Percentiles rank a stretch among this genome's conserved stretches.
Conservation (phyloP, 2,888 invertebrate species). For the Nemoura dubitans region DNA sequence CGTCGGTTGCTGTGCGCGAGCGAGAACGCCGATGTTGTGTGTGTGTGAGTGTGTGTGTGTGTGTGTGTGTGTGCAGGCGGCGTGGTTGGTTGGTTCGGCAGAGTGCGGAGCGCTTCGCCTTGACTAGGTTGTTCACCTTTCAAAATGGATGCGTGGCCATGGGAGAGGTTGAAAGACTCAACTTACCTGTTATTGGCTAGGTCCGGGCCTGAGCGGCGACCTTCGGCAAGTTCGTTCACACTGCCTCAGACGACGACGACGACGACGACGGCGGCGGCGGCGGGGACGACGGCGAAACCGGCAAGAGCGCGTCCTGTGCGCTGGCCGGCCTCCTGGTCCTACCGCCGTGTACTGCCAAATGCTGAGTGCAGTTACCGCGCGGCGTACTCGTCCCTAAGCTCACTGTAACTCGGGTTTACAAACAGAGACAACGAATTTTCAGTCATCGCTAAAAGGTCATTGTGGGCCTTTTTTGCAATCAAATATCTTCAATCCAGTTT, state of each 20-base stretch:
- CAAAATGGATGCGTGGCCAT: slow-evolving; percentile 33
- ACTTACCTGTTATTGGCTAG: slow-evolving; percentile 41
- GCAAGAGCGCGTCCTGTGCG: slow-evolving; percentile 38
- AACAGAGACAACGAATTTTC: too few relatives aligned
- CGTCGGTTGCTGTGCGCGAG: background rate
- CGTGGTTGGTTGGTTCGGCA: background rate
- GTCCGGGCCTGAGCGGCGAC: slow-evolving; percentile 38
- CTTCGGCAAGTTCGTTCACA: slow-evolving; percentile 33
- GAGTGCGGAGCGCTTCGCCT: slow-evolving; percentile 23
- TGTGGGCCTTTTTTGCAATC: too few relatives aligned
- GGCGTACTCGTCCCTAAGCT: background rate
- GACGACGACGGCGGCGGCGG: too few relatives aligned
- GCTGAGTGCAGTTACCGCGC: background rate
- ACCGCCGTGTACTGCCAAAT: slow-evolving; percentile 26
- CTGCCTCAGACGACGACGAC: background rate
- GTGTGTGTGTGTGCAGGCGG: background rate
- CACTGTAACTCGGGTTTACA: too few relatives aligned
- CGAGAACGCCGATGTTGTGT: background rate
- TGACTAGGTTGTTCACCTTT: slow-evolving; percentile 20
- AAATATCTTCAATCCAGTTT: too few relatives aligned
- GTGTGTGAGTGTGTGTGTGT: background rate
- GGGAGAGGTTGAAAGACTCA: slow-evolving; percentile 28
- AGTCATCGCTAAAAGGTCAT: too few relatives aligned
- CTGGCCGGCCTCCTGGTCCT: background rate
- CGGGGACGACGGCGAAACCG: background rate